A percentile compares a stretch with the other conserved stretches of the same genome.
These are phyloP conservation scores for Tympanoctomys barrerae DNA, from an alignment of 2,797 vertebrate genomes.

Conservation along the genomic window DNA sequence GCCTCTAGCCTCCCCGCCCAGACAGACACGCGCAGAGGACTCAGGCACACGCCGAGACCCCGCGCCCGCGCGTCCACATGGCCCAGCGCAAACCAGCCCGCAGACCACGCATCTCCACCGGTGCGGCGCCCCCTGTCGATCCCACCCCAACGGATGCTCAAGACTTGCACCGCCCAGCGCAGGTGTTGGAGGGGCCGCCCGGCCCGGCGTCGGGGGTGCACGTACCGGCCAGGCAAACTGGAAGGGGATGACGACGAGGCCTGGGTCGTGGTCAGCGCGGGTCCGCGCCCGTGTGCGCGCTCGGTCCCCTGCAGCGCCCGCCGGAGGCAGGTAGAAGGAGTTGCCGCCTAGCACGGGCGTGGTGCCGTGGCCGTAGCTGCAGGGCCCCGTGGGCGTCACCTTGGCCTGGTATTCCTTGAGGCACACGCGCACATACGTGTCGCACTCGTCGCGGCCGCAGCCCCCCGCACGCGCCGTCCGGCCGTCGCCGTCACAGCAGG, in stretches of 20 bases:
- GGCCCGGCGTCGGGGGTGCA: background rate
- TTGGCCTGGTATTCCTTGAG: conserved; percentile 97
- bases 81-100: conserved; percentile 41
- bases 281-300: conserved; percentile 70
- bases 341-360: conserved; percentile 96
- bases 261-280: conserved; percentile 85
- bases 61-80: conserved; percentile 69
- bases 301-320: conserved; percentile 80
- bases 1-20: conserved; percentile 57
- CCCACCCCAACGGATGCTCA: conserved; percentile 73
- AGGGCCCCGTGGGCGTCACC: conserved; percentile 91
- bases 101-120: conserved; percentile 62
- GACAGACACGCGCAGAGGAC: conserved; percentile 70
- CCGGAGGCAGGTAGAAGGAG: conserved; percentile 93
- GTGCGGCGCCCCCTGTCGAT: conserved; percentile 77
- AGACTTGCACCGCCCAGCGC: conserved; percentile 67
- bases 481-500: conserved; percentile 94
- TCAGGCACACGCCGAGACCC: conserved; percentile 71
- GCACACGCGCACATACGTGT: conserved; percentile 95
- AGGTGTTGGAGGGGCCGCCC: conserved; percentile 19
- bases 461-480: conserved; percentile 84
- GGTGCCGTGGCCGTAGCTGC: conserved; percentile 95
- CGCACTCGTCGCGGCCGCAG: conserved; percentile 94
- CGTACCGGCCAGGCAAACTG: conserved; percentile 98
- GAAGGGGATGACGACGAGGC: conserved; percentile 95